These are phyloP conservation scores for Epizoanthus fatuus DNA, from an alignment of 92 coral and sea anemone genomes.

Conservation along the genomic window DNA sequence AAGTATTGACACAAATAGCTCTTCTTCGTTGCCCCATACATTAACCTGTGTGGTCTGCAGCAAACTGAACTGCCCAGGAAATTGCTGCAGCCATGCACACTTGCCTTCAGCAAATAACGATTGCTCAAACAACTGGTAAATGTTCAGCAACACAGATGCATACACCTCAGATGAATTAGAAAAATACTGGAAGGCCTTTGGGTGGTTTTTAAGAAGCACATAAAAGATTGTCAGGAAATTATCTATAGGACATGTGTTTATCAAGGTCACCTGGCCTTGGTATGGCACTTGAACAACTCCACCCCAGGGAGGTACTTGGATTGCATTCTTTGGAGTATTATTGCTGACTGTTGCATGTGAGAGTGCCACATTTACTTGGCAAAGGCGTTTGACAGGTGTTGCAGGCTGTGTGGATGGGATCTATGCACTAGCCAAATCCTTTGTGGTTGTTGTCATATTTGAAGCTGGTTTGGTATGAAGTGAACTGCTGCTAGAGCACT, in stretches of 20 bases:
- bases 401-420: too few relatives aligned
- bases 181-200: conserved; percentile 14
- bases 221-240: conserved; percentile 62
- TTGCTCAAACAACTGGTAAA: conserved; percentile 29
- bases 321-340: not conserved
- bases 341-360: not conserved
- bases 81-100: not conserved
- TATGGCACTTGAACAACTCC: not conserved
- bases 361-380: not conserved
- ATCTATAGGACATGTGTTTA: conserved; percentile 51
- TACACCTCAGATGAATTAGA: conserved; percentile 33
- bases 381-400: too few relatives aligned
- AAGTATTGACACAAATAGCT: conserved; percentile 35
- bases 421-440: too few relatives aligned
- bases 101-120: conserved; percentile 10
- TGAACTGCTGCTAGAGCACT: too few relatives aligned
- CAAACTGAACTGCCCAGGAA: conserved; percentile 20
- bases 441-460: too few relatives aligned
- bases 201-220: conserved; percentile 25
- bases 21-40: conserved; percentile 50
- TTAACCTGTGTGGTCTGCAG: not conserved
- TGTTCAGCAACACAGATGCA: conserved; percentile 34
- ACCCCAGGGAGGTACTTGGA: conserved; percentile 22
- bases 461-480: too few relatives aligned
- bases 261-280: not conserved